Conservation (phyloP, 2,888 invertebrate genomes). For the Leptopilina syphax region DNA sequence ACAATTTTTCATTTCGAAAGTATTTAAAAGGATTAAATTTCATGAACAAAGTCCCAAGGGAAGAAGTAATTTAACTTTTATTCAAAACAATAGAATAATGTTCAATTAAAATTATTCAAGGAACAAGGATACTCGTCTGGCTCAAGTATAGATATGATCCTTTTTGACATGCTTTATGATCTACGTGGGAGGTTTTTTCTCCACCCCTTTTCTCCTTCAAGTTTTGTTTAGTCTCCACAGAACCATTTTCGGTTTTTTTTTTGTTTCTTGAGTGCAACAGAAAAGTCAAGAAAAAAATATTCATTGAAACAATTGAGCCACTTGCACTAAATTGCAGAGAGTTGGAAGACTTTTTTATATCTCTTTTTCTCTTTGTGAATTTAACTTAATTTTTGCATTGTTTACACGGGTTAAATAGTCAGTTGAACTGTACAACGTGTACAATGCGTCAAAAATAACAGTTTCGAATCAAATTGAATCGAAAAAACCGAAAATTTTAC, state of each 20-base stretch:
- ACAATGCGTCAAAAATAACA: too few relatives aligned
- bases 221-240: constrained; percentile 8
- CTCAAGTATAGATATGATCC: constrained; percentile 59
- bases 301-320: constrained; percentile 64
- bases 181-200: constrained; percentile 59
- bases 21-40: too few relatives aligned
- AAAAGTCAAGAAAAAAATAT: constrained; percentile 47
- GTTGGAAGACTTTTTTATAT: constrained; percentile 57
- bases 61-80: not conserved
- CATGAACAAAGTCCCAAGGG: too few relatives aligned
- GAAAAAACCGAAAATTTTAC: too few relatives aligned
- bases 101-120: not conserved
- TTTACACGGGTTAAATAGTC: constrained; percentile 33
- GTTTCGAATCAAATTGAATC: too few relatives aligned
- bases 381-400: constrained; percentile 25
- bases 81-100: not conserved
- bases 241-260: not conserved
- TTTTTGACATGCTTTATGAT: constrained; percentile 66
- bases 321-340: constrained; percentile 65
- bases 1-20: too few relatives aligned
- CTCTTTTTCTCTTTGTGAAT: constrained; percentile 3
- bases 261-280: not conserved
- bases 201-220: constrained; percentile 12
- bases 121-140: constrained; percentile 60
- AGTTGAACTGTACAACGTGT: too few relatives aligned